These are phyloP conservation scores for Sweltsa coloradensis DNA, from an alignment of 1,140 invertebrate genomes.

Conservation along the genomic window DNA sequence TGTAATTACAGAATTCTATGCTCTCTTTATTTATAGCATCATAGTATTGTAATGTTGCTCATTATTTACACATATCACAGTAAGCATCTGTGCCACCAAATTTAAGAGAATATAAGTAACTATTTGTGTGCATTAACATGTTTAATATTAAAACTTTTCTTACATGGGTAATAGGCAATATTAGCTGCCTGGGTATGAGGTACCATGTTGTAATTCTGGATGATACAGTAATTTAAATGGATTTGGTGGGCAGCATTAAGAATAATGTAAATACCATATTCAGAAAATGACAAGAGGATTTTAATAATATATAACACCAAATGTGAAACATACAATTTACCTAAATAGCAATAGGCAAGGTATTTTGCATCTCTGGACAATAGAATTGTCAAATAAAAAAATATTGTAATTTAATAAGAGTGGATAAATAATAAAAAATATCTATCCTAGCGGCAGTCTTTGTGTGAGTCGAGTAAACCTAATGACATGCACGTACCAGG, in stretches of 20 bases:
- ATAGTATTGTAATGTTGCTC: neutral
- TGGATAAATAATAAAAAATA: neutral
- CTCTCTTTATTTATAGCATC: neutral
- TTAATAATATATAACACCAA: neutral
- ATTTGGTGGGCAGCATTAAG: neutral
- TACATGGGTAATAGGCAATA: neutral
- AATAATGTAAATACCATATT: too few relatives aligned
- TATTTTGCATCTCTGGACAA: neutral
- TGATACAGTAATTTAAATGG: constrained; percentile 1
- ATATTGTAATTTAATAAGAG: neutral
- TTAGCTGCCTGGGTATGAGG: constrained; percentile 1
- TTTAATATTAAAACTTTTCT: neutral
- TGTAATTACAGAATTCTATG: too few relatives aligned
- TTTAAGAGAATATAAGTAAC: neutral
- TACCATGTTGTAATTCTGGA: constrained; percentile 7
- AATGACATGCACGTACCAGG: constrained; percentile 2
- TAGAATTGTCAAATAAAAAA: too few relatives aligned
- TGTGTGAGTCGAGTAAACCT: neutral
- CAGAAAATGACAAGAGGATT: neutral
- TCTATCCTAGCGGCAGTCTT: neutral
- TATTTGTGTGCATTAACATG: constrained; percentile 1
- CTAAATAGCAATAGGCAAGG: neutral
- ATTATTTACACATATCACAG: constrained; percentile 10
- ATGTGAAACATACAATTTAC: neutral
- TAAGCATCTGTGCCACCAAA: constrained; percentile 8